Evolutionary conservation across 2,113 vertebrate genomes (phyloP), one percentile per base, ranked within the genome.

Genomic region (Anguilla rostrata): DNA sequence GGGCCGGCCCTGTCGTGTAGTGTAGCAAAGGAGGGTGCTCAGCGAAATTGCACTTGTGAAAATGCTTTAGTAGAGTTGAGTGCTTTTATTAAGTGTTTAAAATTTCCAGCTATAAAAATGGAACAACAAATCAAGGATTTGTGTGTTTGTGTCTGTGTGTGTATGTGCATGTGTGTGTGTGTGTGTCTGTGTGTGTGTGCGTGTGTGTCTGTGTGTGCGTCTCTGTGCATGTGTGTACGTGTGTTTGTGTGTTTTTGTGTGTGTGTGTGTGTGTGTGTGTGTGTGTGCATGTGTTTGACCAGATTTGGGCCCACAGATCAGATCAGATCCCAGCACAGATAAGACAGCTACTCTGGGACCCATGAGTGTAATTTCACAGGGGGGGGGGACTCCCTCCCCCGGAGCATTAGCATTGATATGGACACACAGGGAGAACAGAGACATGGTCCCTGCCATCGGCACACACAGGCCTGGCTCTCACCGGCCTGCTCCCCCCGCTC

Each of bases 381-480:
- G 46, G 83, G 57, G 39, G 11, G 49, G 49, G 49, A 0, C 83
- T 78, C 40, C 82, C 63, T 88, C 53, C 15, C 81, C 41, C 43
- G 22, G 41, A 81, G 83, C 83, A 85, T 89, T 39, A 84, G 22
- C 60, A 86, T 88, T 85, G 91, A 83, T 78, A 60, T 84, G 85
- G 0, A 39, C 12, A 85, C 49, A 46, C 79, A 81, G 1, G 41
- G 18, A 11, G 79, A 86, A 94, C 92, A 90, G 87, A 94, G 93
- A 92, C 87, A 88, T 92, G 87, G 46, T 66, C 84, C 40, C 90
- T n/a, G 88, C 87, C 83, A 56, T 60, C 87, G 87, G 53, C 22
- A 15, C 20, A 56, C 83, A 81, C 80, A 85, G 75, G 86, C 12
- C 86, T 60, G 71, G 12, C 12, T 0, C 56, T 16, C 5, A 3